Base-by-base conservation (phyloP, 1,140 invertebrate species). In the Pissodes strobi region DNA sequence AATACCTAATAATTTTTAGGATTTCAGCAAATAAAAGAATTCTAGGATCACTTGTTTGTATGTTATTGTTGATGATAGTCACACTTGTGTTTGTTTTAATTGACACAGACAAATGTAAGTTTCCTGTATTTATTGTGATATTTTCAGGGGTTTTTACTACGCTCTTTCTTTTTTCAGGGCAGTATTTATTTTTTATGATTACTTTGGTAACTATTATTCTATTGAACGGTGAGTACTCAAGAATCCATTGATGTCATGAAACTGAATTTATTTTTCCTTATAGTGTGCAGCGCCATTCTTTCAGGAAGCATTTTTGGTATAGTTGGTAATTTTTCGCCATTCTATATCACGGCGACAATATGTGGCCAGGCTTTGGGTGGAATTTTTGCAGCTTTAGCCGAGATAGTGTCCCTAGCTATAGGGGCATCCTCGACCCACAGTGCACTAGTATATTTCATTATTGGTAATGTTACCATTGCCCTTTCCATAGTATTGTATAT, bases 351-450 rank as follows among this genome's bases (percentile, higher is more conserved):
- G 0, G 92, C 92, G 0, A 87, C 90, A 41, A 87, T 95, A 49
- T 88, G 88, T 68, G 94, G 94, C 0, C 92, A 97, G 82, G 92
- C 93, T 15, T 78, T 96, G 1, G 94, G 93, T 21, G 94, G 94
- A 0, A 90, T 96, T 66, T 88, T 97, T 72, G 91, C 94, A 2
- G 91, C 94, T 2, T 63, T 93, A 0, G 88, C 90, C 10, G 88
- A 92, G 76, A 89, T 97, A 19, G 79, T 91, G 17, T 89, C 93
- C 0, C 80, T 95, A 0, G 87, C 89, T 58, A 85, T 94, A 70
- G 91, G 92, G 64, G 90, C 90, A 49, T 88, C 88, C 12, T 87
- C 90, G 1, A 80, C 87, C 5, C 84, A 87, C 63, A 93, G 91
- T 68, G 93, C 92, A 1, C 84, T 96, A 52, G 84, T 93, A 38